These are phyloP conservation scores for Glareola pratincola DNA, from an alignment of 2,113 vertebrate genomes.

Conservation along the genomic window DNA sequence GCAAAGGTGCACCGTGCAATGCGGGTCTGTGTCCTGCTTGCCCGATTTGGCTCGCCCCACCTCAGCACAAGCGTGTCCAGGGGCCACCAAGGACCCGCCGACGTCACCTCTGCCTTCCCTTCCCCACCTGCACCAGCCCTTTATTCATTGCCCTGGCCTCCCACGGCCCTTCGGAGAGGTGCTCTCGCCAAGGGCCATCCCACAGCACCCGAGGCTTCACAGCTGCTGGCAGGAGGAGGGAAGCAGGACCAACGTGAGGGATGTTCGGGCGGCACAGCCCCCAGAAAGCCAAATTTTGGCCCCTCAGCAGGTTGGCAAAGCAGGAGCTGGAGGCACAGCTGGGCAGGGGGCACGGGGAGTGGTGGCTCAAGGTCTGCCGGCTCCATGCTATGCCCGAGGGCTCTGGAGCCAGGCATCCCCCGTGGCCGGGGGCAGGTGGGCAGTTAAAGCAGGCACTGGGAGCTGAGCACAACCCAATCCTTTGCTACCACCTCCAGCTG, in stretches of 20 bases:
- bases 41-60: rapidly evolving
- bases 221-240: background rate
- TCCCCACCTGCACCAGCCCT: background rate
- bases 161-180: background rate
- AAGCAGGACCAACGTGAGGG: rapidly evolving
- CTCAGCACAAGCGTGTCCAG: rapidly evolving
- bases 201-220: rapidly evolving
- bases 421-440: background rate
- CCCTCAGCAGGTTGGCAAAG: background rate
- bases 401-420: background rate
- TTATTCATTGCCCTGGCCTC: background rate
- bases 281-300: background rate
- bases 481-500: background rate
- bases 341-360: background rate
- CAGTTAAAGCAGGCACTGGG: background rate
- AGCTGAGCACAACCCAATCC: background rate
- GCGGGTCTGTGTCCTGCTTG: rapidly evolving
- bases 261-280: background rate
- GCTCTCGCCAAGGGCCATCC: background rate
- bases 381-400: background rate
- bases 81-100: background rate
- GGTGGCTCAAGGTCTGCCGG: rapidly evolving
- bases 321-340: background rate
- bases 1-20: rapidly evolving
- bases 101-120: background rate